Evolutionary conservation across 2,888 invertebrate species (phyloP).

Genomic region (Drosophila algonquin): DNA sequence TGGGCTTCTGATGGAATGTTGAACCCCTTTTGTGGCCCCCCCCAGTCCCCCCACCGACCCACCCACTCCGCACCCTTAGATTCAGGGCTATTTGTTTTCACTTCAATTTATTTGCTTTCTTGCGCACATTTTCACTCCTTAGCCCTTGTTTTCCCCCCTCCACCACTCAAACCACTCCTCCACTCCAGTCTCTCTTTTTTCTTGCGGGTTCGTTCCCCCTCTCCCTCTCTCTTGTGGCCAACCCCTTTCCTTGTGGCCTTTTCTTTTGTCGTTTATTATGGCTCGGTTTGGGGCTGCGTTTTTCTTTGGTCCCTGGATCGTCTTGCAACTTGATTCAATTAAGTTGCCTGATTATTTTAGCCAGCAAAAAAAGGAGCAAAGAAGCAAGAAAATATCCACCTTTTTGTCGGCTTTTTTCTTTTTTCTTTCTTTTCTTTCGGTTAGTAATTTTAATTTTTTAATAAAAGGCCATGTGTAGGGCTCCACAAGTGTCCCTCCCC

Average conservation of each 20-base stretch:
- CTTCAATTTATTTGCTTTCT: constrained; percentile 71
- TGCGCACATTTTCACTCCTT: constrained; percentile 68
- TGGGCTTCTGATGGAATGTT: constrained; percentile 46
- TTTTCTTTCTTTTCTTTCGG: constrained; percentile 13
- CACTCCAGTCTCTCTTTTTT: constrained; percentile 9
- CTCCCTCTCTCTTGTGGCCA: constrained; percentile 25
- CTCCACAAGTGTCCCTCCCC: constrained; percentile 39
- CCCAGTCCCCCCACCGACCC: neutral
- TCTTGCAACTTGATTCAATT: constrained; percentile 66
- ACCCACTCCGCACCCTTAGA: constrained; percentile 16
- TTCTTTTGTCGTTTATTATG: constrained; percentile 57
- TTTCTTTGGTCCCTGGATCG: constrained; percentile 29
- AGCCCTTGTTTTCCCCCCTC: constrained; percentile 43
- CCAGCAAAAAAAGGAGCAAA: constrained; percentile 32
- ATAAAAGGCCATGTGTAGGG: constrained; percentile 41
- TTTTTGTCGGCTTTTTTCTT: constrained; percentile 12
- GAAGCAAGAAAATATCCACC: neutral
- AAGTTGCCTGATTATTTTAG: constrained; percentile 73
- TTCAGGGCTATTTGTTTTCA: constrained; percentile 66
- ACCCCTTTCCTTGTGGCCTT: constrained; percentile 41
- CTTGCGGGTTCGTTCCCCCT: constrained; percentile 22
- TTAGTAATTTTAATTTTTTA: constrained; percentile 48
- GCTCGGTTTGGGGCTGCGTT: neutral
- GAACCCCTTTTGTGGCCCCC: neutral
- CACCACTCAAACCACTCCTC: neutral